Evolutionary conservation across 2,113 vertebrate species (phyloP), one percentile per base, ranked within the genome.

Genomic region (Sigmodon hispidus): DNA sequence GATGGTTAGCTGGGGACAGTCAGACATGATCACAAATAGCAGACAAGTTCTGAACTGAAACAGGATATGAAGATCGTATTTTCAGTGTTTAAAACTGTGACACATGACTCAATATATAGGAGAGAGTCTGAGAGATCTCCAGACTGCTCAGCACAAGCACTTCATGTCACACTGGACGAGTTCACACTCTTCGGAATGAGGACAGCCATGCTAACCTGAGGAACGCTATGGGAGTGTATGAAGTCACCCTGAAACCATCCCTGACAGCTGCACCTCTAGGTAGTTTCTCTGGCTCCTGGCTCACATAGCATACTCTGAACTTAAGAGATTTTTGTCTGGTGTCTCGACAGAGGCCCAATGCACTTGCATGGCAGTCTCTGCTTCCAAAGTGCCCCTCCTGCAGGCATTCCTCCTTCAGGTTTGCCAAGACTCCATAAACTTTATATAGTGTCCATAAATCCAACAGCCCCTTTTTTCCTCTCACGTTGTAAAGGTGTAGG

Each of bases 381-480:
- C 96, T 87, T 73, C 40, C 1, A 83, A 89, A 40, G 50, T 34
- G 48, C 24, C 34, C 69, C 70, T 65, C 96, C 97, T 94, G 84
- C 96, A 95, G 96, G 96, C 90, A 48, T 34, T 90, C 96, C 96
- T 57, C 90, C 96, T 94, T 84, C 96, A 90, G 0, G 10, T 89
- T 73, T 94, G 97, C 96, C 93, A 95, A 98, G 94, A 98, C 98
- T 98, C 97, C 96, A 97, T 98, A 98, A 98, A 98, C 84, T 97
- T 98, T 98, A 98, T 97, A 98, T 72, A 94, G 96, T 97, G 98
- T 98, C 97, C 97, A 97, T 98, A 98, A 98, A 98, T 90, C 94
- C 96, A 96, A 98, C 77, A 0, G 80, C 94, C 97, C 95, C n/a
- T 98, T 98, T 98, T 97, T 97, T 98, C 96, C 95, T 97, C 97